Percentiles rank a stretch among this genome's conserved stretches.
Conservation (phyloP, 2,113 vertebrate genomes). For the Vireo altiloquus region DNA sequence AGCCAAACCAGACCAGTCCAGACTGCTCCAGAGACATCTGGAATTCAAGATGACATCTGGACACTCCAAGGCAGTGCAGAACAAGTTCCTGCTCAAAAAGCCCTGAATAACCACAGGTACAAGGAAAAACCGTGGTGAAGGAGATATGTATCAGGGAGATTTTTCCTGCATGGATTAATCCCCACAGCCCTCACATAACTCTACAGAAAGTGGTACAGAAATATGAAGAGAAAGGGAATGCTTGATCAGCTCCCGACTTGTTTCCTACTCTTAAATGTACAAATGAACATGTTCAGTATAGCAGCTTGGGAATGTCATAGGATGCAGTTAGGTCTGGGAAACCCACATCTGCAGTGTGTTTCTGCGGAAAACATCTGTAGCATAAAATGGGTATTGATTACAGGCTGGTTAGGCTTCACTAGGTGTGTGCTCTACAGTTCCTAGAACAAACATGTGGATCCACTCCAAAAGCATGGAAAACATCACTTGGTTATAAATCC, state of each 20-base stretch:
- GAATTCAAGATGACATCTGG: not conserved
- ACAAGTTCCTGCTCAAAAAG: not conserved
- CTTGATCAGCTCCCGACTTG: not conserved
- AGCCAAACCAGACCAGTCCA: not conserved
- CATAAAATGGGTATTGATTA: not conserved
- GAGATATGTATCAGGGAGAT: not conserved
- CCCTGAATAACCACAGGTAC: not conserved
- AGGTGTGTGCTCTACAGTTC: not conserved
- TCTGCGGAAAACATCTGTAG: not conserved
- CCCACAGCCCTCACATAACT: not conserved
- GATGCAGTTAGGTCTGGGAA: accelerated
- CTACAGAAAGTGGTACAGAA: accelerated
- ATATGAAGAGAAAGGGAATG: not conserved
- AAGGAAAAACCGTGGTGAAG: accelerated
- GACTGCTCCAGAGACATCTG: accelerated
- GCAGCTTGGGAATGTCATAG: not conserved
- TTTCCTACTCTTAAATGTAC: not conserved
- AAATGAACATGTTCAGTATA: accelerated
- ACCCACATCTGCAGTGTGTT: accelerated
- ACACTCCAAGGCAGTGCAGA: not conserved
- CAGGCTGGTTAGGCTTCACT: not conserved
- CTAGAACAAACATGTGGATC: not conserved
- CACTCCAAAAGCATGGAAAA: not conserved
- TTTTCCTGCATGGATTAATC: not conserved
- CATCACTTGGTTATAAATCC: not conserved